These are phyloP conservation scores for Osmoderma eremita DNA, from an alignment of 2,888 invertebrate genomes.

Conservation along the genomic window DNA sequence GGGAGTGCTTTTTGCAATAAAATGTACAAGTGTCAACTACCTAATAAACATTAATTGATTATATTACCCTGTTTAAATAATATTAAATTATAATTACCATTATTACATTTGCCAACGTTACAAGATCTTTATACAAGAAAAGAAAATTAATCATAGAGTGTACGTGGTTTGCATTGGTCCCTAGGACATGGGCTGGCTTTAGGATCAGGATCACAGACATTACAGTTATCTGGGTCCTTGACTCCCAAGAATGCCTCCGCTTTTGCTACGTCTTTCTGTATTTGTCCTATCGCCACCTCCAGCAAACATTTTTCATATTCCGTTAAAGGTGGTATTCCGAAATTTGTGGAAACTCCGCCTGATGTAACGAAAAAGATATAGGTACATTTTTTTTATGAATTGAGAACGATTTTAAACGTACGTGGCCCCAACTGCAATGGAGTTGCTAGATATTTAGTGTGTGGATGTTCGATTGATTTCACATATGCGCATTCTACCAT, in stretches of 20 bases:
- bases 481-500: conserved; percentile 60
- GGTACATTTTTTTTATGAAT: background rate
- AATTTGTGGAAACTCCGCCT: conserved; percentile 57
- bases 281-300: conserved; percentile 55
- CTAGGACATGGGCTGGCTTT: conserved; percentile 53
- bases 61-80: too few relatives aligned
- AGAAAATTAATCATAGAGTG: conserved; percentile 22
- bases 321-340: conserved; percentile 58
- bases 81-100: too few relatives aligned
- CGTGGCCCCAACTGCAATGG: conserved; percentile 59
- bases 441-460: conserved; percentile 58
- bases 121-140: background rate
- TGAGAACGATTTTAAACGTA: conserved; percentile 28
- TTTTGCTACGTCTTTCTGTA: conserved; percentile 55
- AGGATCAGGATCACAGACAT: conserved; percentile 54
- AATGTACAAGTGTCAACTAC: too few relatives aligned
- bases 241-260: conserved; percentile 57
- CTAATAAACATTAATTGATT: too few relatives aligned
- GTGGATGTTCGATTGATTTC: conserved; percentile 55
- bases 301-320: conserved; percentile 60
- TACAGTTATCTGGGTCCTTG: conserved; percentile 54
- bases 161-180: conserved; percentile 33
- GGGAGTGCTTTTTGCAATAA: background rate
- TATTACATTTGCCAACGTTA: too few relatives aligned
- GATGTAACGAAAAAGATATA: conserved; percentile 25